Percentiles rank a stretch among this genome's conserved stretches.
phyloP scores from a whole-genome alignment of 2,113 vertebrate species.

The Brachyhypopomus gauderio region DNA sequence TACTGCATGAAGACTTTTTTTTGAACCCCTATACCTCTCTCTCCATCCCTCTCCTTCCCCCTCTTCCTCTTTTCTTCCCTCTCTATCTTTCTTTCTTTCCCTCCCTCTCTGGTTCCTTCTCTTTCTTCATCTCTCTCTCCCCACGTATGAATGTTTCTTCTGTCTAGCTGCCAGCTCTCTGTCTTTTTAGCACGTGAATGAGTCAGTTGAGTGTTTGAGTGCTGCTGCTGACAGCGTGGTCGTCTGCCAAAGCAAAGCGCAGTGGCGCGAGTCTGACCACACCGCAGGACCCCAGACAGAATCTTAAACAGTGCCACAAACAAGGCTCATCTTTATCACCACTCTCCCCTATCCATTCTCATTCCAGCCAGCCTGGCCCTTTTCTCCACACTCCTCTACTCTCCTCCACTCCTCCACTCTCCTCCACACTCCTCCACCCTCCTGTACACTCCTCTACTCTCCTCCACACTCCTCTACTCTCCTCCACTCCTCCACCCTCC shows the following conservation, averaged over 20 bases:
- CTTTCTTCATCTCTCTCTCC: neutral
- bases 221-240: constrained; percentile 72
- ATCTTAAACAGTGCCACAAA: constrained; percentile 80
- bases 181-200: constrained; percentile 80
- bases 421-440: no score
- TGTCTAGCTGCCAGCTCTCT: neutral
- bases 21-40: neutral
- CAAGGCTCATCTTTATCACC: constrained; percentile 61
- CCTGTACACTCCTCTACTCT: no score
- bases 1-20: neutral
- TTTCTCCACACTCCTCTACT: no score
- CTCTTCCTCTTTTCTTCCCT: neutral
- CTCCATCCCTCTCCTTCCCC: neutral
- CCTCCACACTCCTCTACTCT: no score
- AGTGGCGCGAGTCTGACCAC: constrained; percentile 61
- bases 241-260: constrained; percentile 81
- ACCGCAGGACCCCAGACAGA: constrained; percentile 62
- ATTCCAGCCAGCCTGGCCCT: constrained; percentile 39
- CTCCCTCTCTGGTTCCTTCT: neutral
- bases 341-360: constrained; percentile 44
- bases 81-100: no score
- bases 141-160: neutral
- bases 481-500: no score
- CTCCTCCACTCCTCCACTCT: neutral
- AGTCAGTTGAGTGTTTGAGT: constrained; percentile 73